Percentiles rank a stretch among this genome's conserved stretches.
Evolutionary conservation across 2,797 vertebrate species (phyloP).

Genomic region (Chelon auratus): DNA sequence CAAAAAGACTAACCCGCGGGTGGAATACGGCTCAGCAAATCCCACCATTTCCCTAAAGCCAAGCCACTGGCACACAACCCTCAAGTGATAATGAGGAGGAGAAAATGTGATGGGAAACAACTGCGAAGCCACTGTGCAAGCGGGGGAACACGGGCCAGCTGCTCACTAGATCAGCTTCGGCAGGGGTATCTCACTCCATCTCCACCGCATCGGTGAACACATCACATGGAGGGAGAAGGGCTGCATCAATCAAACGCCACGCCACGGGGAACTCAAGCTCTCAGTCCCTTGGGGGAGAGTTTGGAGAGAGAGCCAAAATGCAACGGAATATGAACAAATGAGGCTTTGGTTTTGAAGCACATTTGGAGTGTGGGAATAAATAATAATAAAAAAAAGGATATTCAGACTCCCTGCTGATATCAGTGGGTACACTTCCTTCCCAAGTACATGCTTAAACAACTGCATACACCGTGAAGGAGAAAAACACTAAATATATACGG

Average conservation of each 20-base stretch:
- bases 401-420: slow-evolving; percentile 31
- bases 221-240: slow-evolving; percentile 55
- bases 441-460: slow-evolving; percentile 29
- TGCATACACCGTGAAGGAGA: slow-evolving; percentile 19
- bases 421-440: slow-evolving; percentile 22
- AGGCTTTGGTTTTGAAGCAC: slow-evolving; percentile 40
- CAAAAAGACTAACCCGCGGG: slow-evolving; percentile 38
- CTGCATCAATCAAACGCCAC: slow-evolving; percentile 74
- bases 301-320: slow-evolving; percentile 58
- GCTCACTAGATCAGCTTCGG: slow-evolving; percentile 71
- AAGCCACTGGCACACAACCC: slow-evolving; percentile 50
- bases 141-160: slow-evolving; percentile 60
- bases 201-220: slow-evolving; percentile 72
- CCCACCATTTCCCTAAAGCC: slow-evolving; percentile 44
- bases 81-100: slow-evolving; percentile 59
- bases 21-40: slow-evolving; percentile 42
- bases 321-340: slow-evolving; percentile 71
- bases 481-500: slow-evolving; percentile 19
- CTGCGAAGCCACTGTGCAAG: slow-evolving; percentile 49
- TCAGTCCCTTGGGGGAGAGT: slow-evolving; percentile 58
- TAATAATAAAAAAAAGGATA: slow-evolving; percentile 25
- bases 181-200: slow-evolving; percentile 71
- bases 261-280: slow-evolving; percentile 53
- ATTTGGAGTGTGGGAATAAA: slow-evolving; percentile 46
- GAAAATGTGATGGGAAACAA: slow-evolving; percentile 59